A percentile compares a stretch with the other conserved stretches of the same genome.
Evolutionary conservation across 2,797 vertebrate species (phyloP).

Genomic region (Ammospiza maritima): DNA sequence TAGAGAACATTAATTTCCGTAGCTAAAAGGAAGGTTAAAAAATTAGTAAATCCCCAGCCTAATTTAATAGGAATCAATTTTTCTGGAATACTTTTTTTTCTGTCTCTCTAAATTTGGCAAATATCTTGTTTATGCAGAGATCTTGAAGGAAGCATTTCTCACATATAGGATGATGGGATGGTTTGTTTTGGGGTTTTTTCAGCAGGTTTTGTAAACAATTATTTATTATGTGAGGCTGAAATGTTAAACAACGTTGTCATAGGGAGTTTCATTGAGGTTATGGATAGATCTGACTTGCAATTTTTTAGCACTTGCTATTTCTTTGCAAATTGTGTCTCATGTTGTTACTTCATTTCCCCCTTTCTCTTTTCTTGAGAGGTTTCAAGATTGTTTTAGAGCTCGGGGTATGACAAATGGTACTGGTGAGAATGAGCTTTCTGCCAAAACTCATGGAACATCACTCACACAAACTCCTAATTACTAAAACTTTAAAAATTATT

Average conservation of each 20-base stretch:
- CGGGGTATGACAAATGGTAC: neutral
- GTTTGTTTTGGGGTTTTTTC: neutral
- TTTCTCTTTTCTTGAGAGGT: neutral
- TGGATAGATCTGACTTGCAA: neutral
- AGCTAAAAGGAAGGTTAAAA: neutral
- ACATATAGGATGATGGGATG: neutral
- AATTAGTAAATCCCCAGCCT: neutral
- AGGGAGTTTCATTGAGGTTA: neutral
- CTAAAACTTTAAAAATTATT: accelerated
- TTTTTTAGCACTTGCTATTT: neutral
- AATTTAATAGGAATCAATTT: neutral
- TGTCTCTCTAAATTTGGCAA: neutral
- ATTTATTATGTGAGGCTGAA: neutral
- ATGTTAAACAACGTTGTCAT: neutral
- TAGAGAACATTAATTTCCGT: neutral
- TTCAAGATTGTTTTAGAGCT: neutral
- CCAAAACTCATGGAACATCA: neutral
- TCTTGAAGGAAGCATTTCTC: neutral
- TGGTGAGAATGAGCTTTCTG: neutral
- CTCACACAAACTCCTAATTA: neutral
- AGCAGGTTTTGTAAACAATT: neutral
- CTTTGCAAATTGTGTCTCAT: neutral
- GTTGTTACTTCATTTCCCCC: neutral
- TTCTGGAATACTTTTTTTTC: neutral
- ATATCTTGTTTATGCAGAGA: neutral